Conservation (phyloP, 2,113 vertebrate genomes). For the Neoarius graeffei region DNA sequence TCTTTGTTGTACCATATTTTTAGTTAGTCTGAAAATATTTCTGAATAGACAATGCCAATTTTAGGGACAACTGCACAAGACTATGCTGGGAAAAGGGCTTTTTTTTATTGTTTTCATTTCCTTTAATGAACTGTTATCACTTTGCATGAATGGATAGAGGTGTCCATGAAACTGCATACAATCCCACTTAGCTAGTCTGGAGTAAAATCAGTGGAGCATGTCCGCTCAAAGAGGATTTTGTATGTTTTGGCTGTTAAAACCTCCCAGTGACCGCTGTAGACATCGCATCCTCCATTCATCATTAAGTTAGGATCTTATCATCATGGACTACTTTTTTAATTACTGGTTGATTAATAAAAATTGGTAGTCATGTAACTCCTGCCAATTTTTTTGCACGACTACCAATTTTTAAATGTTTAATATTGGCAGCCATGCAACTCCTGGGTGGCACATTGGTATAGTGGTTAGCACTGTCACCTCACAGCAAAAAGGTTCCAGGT, state of each 20-base stretch:
- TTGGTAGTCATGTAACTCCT: too few species aligned
- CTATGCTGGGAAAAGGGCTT: background rate
- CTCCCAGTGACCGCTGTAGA: background rate
- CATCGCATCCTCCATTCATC: background rate
- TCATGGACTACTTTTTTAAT: background rate
- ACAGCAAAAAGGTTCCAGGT: too few species aligned
- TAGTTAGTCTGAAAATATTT: background rate
- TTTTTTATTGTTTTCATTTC: background rate
- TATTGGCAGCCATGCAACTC: too few species aligned
- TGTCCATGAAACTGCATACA: background rate
- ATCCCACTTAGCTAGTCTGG: background rate
- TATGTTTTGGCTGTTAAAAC: background rate
- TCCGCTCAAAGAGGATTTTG: background rate
- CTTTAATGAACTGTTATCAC: background rate
- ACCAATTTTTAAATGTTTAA: too few species aligned
- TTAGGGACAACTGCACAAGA: background rate
- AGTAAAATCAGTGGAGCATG: background rate
- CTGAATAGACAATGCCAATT: background rate
- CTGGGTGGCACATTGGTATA: too few species aligned
- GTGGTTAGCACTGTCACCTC: too few species aligned
- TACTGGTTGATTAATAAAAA: too few species aligned
- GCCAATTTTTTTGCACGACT: too few species aligned
- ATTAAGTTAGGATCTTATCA: background rate
- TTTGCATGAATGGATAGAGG: background rate
- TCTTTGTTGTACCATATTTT: background rate